A percentile compares a stretch with the other conserved stretches of the same genome.
phyloP scores from a whole-genome alignment of 2,113 vertebrate species.

The Rattus rattus region DNA sequence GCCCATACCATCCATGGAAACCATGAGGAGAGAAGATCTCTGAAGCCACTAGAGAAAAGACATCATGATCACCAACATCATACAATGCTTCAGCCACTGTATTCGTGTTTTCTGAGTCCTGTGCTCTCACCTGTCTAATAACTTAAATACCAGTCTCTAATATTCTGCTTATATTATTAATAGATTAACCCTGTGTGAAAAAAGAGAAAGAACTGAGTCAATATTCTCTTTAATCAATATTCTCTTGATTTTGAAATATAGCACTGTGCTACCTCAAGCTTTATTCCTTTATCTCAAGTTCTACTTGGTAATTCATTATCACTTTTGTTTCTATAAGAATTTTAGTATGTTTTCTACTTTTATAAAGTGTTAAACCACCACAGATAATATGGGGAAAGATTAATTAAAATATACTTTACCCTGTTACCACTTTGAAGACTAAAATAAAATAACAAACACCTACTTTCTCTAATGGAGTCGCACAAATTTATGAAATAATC shows the following conservation, averaged over 20 bases:
- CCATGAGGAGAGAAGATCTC: background rate
- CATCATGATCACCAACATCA: background rate
- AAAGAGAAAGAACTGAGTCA: background rate
- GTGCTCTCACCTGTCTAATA: background rate
- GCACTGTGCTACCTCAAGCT: background rate
- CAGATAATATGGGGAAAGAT: background rate
- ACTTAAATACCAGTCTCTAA: background rate
- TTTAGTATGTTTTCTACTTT: background rate
- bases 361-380: background rate
- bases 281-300: background rate
- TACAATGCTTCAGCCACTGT: background rate
- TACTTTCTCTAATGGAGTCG: background rate
- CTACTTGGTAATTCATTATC: background rate
- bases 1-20: background rate
- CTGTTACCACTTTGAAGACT: background rate
- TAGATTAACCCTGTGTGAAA: background rate
- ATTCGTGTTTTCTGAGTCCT: background rate
- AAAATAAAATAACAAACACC: background rate
- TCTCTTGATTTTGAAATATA: background rate
- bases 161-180: background rate
- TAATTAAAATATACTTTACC: background rate
- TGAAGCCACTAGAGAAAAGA: background rate
- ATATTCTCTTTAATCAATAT: background rate
- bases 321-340: background rate
- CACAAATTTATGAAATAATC: background rate